These are phyloP conservation scores for Megathymus violae DNA, from an alignment of 1,140 invertebrate genomes.

Conservation along the genomic window DNA sequence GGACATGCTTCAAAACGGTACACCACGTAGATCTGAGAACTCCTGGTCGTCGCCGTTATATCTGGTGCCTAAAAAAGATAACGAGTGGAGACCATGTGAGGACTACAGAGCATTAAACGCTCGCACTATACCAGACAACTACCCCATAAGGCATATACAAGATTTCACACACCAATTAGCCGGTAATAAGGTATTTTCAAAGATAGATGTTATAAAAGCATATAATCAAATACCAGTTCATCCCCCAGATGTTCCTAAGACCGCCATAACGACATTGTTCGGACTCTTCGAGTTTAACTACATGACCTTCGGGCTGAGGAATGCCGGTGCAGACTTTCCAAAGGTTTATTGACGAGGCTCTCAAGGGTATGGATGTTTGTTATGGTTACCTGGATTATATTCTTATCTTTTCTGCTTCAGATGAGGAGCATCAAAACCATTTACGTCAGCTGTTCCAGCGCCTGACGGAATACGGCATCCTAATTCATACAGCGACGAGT, in stretches of 20 bases:
- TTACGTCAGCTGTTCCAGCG: background rate
- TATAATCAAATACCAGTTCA: conserved; percentile 10
- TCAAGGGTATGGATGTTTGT: conserved; percentile 10
- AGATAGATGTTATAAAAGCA: background rate
- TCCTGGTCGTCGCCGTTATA: conserved; percentile 7
- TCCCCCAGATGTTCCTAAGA: background rate
- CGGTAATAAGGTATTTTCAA: conserved; percentile 7
- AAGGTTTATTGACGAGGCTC: background rate
- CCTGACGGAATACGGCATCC: background rate
- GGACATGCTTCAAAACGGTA: conserved; percentile 2
- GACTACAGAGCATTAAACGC: conserved; percentile 6
- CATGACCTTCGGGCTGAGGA: conserved; percentile 13
- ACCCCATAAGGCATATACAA: conserved; percentile 7
- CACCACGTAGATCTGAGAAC: conserved; percentile 1
- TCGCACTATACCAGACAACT: conserved; percentile 4
- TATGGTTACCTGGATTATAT: conserved; percentile 15
- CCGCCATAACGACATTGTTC: conserved; percentile 6
- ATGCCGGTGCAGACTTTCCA: conserved; percentile 2
- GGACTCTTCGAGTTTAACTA: background rate
- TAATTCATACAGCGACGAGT: background rate
- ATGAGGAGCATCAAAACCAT: background rate
- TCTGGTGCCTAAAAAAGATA: background rate
- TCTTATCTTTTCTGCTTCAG: background rate
- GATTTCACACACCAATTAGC: conserved; percentile 8
- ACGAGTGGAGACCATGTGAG: conserved; percentile 2